Conservation (phyloP, 2,113 vertebrate species). For the Dascyllus trimaculatus region DNA sequence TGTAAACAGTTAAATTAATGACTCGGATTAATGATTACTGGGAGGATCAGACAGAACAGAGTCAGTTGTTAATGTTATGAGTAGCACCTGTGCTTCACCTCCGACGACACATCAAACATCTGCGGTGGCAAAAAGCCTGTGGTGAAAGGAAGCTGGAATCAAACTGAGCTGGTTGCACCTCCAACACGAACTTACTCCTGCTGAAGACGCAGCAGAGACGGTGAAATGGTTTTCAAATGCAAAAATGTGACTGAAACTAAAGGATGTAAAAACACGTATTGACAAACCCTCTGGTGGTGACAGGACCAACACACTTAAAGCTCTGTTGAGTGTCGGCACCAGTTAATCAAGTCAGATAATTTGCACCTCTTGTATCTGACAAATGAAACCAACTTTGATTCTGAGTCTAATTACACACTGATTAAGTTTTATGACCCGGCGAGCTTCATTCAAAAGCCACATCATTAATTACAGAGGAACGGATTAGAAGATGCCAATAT, state of each 20-base stretch:
- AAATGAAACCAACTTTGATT: slow-evolving; percentile 44
- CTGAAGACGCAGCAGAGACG: not conserved
- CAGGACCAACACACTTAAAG: not conserved
- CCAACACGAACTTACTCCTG: not conserved
- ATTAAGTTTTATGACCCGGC: slow-evolving; percentile 38
- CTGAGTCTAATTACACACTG: slow-evolving; percentile 40
- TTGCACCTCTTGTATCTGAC: slow-evolving; percentile 28
- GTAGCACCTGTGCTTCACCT: slow-evolving; percentile 3
- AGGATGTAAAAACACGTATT: not conserved
- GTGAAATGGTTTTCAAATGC: too few species aligned
- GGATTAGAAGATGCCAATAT: slow-evolving; percentile 31
- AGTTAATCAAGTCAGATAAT: not conserved
- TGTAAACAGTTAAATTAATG: slow-evolving; percentile 21
- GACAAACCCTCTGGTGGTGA: not conserved
- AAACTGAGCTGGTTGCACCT: too few species aligned
- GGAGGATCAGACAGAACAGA: slow-evolving; percentile 4
- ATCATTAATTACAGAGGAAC: slow-evolving; percentile 49
- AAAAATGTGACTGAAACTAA: not conserved
- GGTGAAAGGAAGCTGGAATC: not conserved
- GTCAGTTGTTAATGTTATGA: slow-evolving; percentile 2
- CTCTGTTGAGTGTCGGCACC: not conserved
- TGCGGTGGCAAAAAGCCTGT: slow-evolving; percentile 9
- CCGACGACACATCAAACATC: not conserved
- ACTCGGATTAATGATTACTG: slow-evolving; percentile 1
- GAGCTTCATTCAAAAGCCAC: slow-evolving; percentile 22